These are phyloP conservation scores for Geopemphigus sp. DNA, from an alignment of 1,140 invertebrate species.

Conservation along the genomic window DNA sequence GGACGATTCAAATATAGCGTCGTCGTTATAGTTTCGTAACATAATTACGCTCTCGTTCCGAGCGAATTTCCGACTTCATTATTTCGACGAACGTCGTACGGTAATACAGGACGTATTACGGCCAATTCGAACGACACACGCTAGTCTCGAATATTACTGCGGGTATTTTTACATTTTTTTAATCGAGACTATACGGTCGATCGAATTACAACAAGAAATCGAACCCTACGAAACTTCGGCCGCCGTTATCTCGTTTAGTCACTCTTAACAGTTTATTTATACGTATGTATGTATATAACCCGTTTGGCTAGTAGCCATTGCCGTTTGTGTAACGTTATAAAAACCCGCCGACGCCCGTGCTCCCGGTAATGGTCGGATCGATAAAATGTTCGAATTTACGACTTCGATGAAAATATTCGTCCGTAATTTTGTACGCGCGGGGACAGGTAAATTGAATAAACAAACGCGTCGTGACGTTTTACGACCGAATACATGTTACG, in stretches of 20 bases:
- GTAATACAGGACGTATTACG: too few species aligned
- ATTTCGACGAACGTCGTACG: background rate
- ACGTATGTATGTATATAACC: too few species aligned
- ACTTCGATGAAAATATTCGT: slow-evolving; percentile 20
- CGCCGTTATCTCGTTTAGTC: slow-evolving; percentile 9
- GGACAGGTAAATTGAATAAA: slow-evolving; percentile 11
- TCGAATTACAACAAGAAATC: too few species aligned
- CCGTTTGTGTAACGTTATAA: slow-evolving; percentile 13
- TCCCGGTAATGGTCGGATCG: slow-evolving; percentile 10
- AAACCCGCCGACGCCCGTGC: background rate
- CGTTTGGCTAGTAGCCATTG: slow-evolving; percentile 43
- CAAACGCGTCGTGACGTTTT: slow-evolving; percentile 3
- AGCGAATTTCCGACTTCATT: too few species aligned
- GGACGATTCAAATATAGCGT: too few species aligned
- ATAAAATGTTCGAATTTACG: slow-evolving; percentile 46
- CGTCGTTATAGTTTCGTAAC: too few species aligned
- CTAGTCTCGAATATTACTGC: too few species aligned
- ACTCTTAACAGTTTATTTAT: slow-evolving; percentile 19
- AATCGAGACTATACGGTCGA: too few species aligned
- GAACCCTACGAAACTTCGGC: background rate
- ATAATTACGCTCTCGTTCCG: too few species aligned
- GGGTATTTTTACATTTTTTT: too few species aligned
- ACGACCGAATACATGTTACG: slow-evolving; percentile 13
- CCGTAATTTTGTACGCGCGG: background rate
- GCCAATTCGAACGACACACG: too few species aligned